Conservation (phyloP, 2,113 vertebrate species). For the Helogale parvula region DNA sequence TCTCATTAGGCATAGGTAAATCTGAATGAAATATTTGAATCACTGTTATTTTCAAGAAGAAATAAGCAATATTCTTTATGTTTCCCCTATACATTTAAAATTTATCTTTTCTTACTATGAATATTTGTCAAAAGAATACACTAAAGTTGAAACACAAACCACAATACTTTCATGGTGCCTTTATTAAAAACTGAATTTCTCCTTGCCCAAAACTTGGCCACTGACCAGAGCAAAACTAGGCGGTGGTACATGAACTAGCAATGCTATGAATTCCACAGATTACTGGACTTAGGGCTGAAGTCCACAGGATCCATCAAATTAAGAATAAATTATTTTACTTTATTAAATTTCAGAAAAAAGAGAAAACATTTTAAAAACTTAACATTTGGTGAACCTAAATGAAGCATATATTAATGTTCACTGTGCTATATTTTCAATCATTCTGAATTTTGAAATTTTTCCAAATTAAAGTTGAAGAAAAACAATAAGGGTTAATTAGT, state of each 20-base stretch:
- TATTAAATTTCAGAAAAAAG: background rate
- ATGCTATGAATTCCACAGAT: background rate
- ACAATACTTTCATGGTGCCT: conserved; percentile 24
- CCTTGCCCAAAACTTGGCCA: background rate
- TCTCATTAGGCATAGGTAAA: conserved; percentile 61
- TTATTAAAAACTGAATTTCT: conserved; percentile 50
- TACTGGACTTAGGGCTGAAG: conserved; percentile 4
- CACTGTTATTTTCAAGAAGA: conserved; percentile 58
- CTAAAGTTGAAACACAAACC: conserved; percentile 55
- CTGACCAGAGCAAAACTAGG: background rate
- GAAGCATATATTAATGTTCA: background rate
- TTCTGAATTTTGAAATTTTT: conserved; percentile 31
- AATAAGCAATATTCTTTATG: background rate
- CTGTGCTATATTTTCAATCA: background rate
- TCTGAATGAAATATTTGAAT: conserved; percentile 77
- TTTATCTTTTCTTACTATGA: conserved; percentile 38
- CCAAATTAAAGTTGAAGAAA: background rate
- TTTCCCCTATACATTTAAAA: conserved; percentile 34
- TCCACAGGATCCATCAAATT: background rate
- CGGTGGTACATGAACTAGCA: background rate
- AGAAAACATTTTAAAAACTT: conserved; percentile 5
- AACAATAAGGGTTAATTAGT: background rate
- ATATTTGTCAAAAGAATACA: conserved; percentile 49
- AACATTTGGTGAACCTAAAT: background rate
- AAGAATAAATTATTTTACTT: conserved; percentile 47